These are phyloP conservation scores for Gracilinanus agilis DNA, from an alignment of 2,113 vertebrate genomes.

Conservation along the genomic window DNA sequence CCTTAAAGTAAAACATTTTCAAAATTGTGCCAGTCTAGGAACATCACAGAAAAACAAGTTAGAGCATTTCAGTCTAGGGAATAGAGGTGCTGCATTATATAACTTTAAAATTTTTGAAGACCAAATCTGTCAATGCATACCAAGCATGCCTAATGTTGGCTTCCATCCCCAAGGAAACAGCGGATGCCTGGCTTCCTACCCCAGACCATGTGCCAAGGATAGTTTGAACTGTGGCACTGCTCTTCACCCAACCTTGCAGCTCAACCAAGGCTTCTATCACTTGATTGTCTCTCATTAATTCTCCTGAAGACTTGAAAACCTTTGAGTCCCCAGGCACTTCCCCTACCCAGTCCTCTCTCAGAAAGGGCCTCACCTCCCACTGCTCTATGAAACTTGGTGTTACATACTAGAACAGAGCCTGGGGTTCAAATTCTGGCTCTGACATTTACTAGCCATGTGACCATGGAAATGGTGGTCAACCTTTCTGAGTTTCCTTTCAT, in stretches of 20 bases:
- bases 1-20: not conserved
- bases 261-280: not conserved
- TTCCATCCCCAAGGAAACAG: not conserved
- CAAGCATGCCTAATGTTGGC: not conserved
- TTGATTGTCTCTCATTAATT: not conserved
- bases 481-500: constrained; percentile 33
- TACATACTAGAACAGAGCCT: not conserved
- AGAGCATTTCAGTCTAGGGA: not conserved
- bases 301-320: too few relatives aligned
- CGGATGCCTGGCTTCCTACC: too few relatives aligned
- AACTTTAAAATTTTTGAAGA: constrained; percentile 7
- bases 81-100: not conserved
- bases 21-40: not conserved
- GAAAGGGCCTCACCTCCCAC: not conserved
- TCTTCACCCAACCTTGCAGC: not conserved
- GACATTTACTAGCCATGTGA: not conserved
- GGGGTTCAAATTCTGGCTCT: constrained; percentile 10
- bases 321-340: not conserved
- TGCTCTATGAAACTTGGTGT: constrained; percentile 5
- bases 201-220: not conserved
- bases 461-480: not conserved
- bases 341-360: not conserved
- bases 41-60: not conserved
- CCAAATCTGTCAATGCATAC: not conserved
- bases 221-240: not conserved